Conservation (phyloP, 2,888 invertebrate genomes). For the Caenorhabditis afra region DNA sequence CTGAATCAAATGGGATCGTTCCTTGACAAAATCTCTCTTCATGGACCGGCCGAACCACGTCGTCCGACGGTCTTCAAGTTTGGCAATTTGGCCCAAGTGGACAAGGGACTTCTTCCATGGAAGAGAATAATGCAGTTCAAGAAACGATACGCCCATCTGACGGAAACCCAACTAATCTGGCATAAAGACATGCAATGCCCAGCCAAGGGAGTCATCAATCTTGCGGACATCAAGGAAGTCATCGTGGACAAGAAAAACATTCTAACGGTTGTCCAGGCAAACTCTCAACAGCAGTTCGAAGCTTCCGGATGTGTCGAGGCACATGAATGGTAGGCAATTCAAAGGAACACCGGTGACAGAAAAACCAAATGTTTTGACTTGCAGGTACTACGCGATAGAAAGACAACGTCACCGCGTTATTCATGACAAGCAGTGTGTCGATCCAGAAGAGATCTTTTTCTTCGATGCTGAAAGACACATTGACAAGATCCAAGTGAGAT, state of each 20-base stretch:
- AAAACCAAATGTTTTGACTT: not conserved
- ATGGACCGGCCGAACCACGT: slow-evolving; percentile 41
- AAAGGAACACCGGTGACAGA: no score
- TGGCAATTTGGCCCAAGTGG: slow-evolving; percentile 67
- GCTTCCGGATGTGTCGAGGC: slow-evolving; percentile 72
- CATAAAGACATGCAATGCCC: slow-evolving; percentile 67
- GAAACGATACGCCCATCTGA: slow-evolving; percentile 70
- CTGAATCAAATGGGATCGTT: slow-evolving; percentile 73
- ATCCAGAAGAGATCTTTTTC: slow-evolving; percentile 46
- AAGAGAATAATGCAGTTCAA: slow-evolving; percentile 72
- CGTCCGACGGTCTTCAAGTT: slow-evolving; percentile 58
- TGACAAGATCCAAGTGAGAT: slow-evolving; percentile 62
- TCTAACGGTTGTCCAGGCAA: slow-evolving; percentile 68
- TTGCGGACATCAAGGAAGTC: slow-evolving; percentile 69
- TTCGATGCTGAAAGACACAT: slow-evolving; percentile 62
- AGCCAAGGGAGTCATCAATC: slow-evolving; percentile 63
- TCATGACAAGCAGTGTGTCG: slow-evolving; percentile 28
- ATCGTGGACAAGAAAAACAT: slow-evolving; percentile 70
- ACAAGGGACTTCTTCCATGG: slow-evolving; percentile 55
- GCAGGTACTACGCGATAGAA: slow-evolving; percentile 49
- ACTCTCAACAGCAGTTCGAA: slow-evolving; percentile 74
- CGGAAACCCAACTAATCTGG: slow-evolving; percentile 74
- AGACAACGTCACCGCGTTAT: slow-evolving; percentile 54
- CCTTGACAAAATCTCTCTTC: slow-evolving; percentile 70
- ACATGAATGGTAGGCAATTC: slow-evolving; percentile 77